Evolutionary conservation across 2,113 vertebrate species (phyloP).

Genomic region (Tympanuchus pallidicinctus): DNA sequence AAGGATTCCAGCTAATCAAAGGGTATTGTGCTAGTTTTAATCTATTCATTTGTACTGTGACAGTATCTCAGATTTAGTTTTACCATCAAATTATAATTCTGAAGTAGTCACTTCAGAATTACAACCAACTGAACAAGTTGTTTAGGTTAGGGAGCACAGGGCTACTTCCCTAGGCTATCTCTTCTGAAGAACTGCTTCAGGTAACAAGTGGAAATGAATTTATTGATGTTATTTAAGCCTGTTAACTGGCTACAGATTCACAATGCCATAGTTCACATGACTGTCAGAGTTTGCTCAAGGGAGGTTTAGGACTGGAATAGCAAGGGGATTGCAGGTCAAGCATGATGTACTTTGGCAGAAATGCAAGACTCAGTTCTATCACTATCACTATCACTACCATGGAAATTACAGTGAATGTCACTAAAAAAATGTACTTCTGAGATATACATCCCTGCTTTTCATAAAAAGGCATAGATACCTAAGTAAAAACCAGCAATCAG

Average conservation of each 20-base stretch:
- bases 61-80: not conserved
- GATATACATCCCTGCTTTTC: not conserved
- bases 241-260: not conserved
- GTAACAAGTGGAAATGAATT: not conserved
- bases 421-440: not conserved
- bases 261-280: not conserved
- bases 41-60: not conserved
- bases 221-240: not conserved
- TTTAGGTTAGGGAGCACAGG: not conserved
- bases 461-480: not conserved
- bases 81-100: not conserved
- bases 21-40: not conserved
- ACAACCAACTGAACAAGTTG: not conserved
- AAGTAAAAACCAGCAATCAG: not conserved
- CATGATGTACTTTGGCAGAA: conserved; percentile 38
- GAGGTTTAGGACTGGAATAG: conserved; percentile 23
- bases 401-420: not conserved
- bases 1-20: not conserved
- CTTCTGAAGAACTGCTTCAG: not conserved
- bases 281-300: not conserved
- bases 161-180: not conserved
- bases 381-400: not conserved
- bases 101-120: not conserved
- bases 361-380: conserved; percentile 21
- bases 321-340: conserved; percentile 55